phyloP scores from a whole-genome alignment of 2,113 vertebrate genomes.

The Acinonyx jubatus region DNA sequence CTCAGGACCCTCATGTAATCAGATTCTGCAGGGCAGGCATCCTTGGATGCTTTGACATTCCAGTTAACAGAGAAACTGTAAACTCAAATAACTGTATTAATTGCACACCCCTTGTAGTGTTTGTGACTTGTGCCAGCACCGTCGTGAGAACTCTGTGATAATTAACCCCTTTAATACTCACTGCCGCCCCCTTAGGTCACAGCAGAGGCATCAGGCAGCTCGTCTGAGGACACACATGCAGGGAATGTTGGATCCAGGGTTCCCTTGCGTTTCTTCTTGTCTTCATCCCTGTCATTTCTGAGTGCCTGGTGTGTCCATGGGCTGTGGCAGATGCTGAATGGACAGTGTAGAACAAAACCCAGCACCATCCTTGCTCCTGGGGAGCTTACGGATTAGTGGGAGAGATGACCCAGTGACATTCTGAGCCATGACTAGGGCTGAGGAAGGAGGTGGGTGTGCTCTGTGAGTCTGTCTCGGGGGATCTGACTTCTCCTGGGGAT shows the following conservation, averaged over 20 bases:
- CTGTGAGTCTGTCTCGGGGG: not conserved
- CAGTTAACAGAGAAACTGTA: not conserved
- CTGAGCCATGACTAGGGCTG: not conserved
- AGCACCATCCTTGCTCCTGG: fast-evolving
- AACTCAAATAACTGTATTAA: not conserved
- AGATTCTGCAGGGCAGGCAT: not conserved
- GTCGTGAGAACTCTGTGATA: no score
- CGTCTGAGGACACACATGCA: fast-evolving
- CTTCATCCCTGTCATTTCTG: not conserved
- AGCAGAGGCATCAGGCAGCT: not conserved
- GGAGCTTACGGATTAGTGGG: not conserved
- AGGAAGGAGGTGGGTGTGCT: not conserved
- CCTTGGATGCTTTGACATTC: not conserved
- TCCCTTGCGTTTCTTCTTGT: fast-evolving
- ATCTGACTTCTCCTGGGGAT: not conserved
- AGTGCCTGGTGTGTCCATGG: not conserved
- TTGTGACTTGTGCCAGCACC: fast-evolving
- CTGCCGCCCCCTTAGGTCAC: fast-evolving
- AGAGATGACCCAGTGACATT: not conserved
- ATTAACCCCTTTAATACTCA: no score
- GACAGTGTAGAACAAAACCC: not conserved
- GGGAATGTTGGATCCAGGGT: not conserved
- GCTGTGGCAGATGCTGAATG: not conserved
- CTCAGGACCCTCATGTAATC: fast-evolving
- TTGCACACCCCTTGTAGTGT: fast-evolving